Evolutionary conservation across 2,888 invertebrate genomes (phyloP).

Genomic region (Hirtodrosophila trivittata): DNA sequence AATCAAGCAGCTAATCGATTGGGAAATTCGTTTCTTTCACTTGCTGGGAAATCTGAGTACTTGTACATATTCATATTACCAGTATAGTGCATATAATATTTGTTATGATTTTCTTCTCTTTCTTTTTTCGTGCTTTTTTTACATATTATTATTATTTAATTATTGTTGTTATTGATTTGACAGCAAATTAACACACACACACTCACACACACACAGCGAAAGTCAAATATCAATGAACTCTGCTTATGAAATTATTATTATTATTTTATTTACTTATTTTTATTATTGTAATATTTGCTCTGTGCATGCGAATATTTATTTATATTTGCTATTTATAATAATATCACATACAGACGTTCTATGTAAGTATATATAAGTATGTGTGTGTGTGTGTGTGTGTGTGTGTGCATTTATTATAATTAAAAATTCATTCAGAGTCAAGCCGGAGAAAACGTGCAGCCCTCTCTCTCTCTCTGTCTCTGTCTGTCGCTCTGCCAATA

Average conservation of each 20-base stretch:
- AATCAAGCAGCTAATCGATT: no score
- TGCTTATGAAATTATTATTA: conserved; percentile 64
- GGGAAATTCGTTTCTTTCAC: no score
- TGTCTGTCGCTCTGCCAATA: conserved; percentile 28
- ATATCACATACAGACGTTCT: conserved; percentile 17
- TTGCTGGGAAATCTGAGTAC: no score
- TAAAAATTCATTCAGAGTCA: conserved; percentile 71
- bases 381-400: background rate
- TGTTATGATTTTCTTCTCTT: no score
- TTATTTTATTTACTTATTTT: conserved; percentile 1
- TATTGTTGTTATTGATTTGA: background rate
- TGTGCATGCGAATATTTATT: conserved; percentile 30
- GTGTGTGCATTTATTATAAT: conserved; percentile 23
- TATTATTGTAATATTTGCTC: background rate
- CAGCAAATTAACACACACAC: no score
- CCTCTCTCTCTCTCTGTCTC: background rate
- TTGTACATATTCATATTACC: background rate
- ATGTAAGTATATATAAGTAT: conserved; percentile 4
- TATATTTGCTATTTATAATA: conserved; percentile 62
- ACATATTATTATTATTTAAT: background rate
- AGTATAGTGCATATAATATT: background rate
- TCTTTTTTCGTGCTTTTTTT: no score
- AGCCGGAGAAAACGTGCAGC: conserved; percentile 25
- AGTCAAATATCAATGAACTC: conserved; percentile 76
- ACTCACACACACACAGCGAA: conserved; percentile 5